phyloP scores from a whole-genome alignment of 2,113 vertebrate species.

The Malaclemys terrapin region DNA sequence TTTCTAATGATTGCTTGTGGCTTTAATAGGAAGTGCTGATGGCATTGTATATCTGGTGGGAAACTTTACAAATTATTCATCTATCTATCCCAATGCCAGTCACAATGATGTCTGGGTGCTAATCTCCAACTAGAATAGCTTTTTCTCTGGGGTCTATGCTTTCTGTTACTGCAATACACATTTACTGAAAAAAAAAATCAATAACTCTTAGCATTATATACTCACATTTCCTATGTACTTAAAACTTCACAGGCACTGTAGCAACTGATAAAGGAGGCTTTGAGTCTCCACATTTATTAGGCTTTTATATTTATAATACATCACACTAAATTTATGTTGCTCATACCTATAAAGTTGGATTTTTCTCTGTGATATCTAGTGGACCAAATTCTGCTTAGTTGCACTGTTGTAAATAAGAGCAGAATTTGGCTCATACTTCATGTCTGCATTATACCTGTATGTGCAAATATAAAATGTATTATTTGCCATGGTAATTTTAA shows the following conservation, averaged over 20 bases:
- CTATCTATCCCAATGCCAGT: not conserved
- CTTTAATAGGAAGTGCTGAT: not conserved
- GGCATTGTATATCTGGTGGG: not conserved
- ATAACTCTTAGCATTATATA: not conserved
- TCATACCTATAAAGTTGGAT: not conserved
- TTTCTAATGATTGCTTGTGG: not conserved
- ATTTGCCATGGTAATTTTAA: not conserved
- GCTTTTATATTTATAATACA: not conserved
- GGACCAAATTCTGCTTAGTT: not conserved
- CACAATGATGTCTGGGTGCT: conserved; percentile 9
- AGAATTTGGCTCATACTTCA: not conserved
- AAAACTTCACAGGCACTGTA: not conserved
- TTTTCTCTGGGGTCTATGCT: not conserved
- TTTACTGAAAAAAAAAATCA: not conserved
- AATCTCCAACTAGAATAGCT: not conserved
- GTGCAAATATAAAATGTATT: not conserved
- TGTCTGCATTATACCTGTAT: not conserved
- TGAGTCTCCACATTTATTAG: not conserved
- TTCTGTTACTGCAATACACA: not conserved
- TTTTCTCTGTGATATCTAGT: not conserved
- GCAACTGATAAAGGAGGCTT: not conserved
- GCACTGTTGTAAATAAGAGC: not conserved
- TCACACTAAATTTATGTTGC: not conserved
- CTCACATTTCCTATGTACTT: not conserved
- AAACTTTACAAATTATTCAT: conserved; percentile 40